phyloP scores from a whole-genome alignment of 2,113 vertebrate genomes.

The Aegotheles bennettii region DNA sequence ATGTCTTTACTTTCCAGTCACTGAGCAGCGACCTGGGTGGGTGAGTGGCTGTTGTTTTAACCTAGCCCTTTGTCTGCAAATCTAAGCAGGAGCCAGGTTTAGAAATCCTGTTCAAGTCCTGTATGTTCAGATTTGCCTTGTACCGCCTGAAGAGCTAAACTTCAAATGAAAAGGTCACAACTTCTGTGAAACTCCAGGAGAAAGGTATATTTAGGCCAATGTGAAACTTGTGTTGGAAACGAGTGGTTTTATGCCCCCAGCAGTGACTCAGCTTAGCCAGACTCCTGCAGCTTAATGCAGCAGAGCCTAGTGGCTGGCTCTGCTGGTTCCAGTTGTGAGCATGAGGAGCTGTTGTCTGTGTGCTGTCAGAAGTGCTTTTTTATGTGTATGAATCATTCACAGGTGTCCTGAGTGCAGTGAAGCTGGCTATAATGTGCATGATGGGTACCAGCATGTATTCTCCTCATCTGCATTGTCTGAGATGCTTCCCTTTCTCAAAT shows the following conservation, averaged over 20 bases:
- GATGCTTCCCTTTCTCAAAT: neutral
- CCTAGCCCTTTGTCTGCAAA: neutral
- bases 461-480: neutral
- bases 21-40: too few species aligned
- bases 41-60: neutral
- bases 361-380: neutral
- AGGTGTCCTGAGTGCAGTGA: neutral
- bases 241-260: neutral
- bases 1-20: neutral
- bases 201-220: neutral
- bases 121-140: neutral
- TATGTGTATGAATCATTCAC: neutral
- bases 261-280: neutral
- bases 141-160: neutral
- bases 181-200: neutral
- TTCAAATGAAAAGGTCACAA: neutral
- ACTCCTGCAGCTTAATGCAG: neutral
- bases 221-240: neutral
- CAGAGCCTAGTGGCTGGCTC: neutral
- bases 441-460: neutral
- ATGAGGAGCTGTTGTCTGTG: accelerated
- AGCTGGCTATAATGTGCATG: neutral
- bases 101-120: neutral
- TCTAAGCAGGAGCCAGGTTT: neutral
- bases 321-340: neutral